Base-by-base conservation (phyloP, 2,797 vertebrate genomes). In the Bradypodion ventrale region DNA sequence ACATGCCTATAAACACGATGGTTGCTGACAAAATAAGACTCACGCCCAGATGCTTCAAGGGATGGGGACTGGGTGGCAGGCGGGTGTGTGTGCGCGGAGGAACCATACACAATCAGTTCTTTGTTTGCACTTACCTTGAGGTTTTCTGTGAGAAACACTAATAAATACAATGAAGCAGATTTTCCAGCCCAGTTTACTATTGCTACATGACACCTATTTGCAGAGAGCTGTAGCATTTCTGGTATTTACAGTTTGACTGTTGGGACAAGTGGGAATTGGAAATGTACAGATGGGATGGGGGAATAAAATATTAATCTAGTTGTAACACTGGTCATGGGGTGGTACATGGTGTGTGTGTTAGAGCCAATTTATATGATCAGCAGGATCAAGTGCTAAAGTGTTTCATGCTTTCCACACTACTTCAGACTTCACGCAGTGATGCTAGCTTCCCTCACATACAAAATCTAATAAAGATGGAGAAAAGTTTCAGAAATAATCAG, bases 1-100 rank as follows among this genome's bases (percentile, higher is more conserved):
- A 96, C 94, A 95, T 90, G 94, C 89, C 94, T 94, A 96, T 96
- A 96, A 96, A 96, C 95, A 95, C 91, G 88, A 94, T 7, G 80
- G 93, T 92, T 95, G 94, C 95, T 96, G 95, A 94, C 94, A 95
- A 95, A 92, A 90, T 92, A 89, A 92, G 89, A 88, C 93, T 96
- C 94, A 93, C 84, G 91, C 94, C 91, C 95, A 96, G 94, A 96
- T 94, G 94, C 91, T 93, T 92, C 91, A 91, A n/a, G 85, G 70
- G 3, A 75, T 81, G 65, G 25, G 13, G 23, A 56, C 3, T 85
- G 70, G 2, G 68, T 81, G 65, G 25, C 15, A 56, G 13, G 23
- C 85, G 70, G 1, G 59, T 81, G 56, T n/a, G n/a, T n/a, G n/a
- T n/a, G n/a, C n/a, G 25, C 5, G 23, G 19, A 6, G 87, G 92